Evolutionary conservation across 2,113 vertebrate species (phyloP).

Genomic region (Hymenochirus boettgeri): DNA sequence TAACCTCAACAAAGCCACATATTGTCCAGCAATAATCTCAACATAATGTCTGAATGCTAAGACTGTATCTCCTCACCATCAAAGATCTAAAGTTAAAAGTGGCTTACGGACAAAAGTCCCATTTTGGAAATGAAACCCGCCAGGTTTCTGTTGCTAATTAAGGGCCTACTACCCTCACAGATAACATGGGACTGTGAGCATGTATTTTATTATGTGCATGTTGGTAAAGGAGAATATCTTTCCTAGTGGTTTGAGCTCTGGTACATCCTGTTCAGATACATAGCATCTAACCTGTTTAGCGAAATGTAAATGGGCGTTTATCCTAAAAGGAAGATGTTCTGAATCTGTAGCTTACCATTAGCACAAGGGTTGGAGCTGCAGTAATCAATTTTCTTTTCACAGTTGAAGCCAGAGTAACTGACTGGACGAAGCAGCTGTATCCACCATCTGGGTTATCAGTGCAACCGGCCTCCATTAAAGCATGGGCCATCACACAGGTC

Average conservation of each 20-base stretch:
- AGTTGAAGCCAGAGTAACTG: slow-evolving; percentile 93
- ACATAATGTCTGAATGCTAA: too few species aligned
- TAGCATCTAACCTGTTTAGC: neutral
- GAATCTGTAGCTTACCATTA: slow-evolving; percentile 69
- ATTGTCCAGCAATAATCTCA: too few species aligned
- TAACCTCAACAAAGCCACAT: too few species aligned
- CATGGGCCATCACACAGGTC: slow-evolving; percentile 91
- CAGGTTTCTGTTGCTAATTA: too few species aligned
- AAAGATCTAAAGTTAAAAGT: too few species aligned
- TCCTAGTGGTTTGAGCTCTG: neutral
- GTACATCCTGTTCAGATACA: neutral
- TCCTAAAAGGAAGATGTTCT: neutral
- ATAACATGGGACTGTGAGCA: too few species aligned
- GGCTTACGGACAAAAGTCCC: too few species aligned
- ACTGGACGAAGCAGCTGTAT: slow-evolving; percentile 82
- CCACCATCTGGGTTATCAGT: slow-evolving; percentile 84
- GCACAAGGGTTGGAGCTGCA: slow-evolving; percentile 89
- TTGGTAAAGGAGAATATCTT: neutral
- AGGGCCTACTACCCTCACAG: too few species aligned
- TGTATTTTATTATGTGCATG: neutral
- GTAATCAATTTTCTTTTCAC: slow-evolving; percentile 93
- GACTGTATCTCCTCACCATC: too few species aligned
- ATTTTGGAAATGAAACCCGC: too few species aligned
- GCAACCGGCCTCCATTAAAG: slow-evolving; percentile 83
- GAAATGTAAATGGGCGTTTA: neutral